These are phyloP conservation scores for Lepus townsendii DNA, from an alignment of 2,797 vertebrate species.

Conservation along the genomic window DNA sequence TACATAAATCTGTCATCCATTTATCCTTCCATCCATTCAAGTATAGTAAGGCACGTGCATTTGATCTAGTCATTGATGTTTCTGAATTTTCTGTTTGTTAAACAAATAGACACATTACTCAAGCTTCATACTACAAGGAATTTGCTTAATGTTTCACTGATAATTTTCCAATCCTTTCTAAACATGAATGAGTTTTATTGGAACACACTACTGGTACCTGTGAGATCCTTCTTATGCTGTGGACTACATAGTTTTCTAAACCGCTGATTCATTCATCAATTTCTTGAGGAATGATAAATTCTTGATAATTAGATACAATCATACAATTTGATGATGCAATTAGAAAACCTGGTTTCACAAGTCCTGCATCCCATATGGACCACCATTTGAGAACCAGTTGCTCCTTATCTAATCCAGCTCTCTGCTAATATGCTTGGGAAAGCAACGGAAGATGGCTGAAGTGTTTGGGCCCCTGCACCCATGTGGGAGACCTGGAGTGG, in stretches of 20 bases:
- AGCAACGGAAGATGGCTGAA: too few relatives aligned
- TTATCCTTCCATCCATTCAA: neutral
- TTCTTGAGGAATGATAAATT: neutral
- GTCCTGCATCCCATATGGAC: too few relatives aligned
- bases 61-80: neutral
- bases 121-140: neutral
- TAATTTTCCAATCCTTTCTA: neutral
- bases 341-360: neutral
- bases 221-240: conserved; percentile 13
- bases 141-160: neutral
- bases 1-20: neutral
- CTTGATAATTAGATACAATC: neutral
- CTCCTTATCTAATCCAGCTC: too few relatives aligned
- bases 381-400: too few relatives aligned
- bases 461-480: too few relatives aligned
- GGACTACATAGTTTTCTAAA: conserved; percentile 23
- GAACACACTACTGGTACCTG: neutral
- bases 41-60: neutral
- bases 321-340: neutral
- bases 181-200: conserved; percentile 4
- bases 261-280: neutral
- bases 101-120: neutral
- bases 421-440: too few relatives aligned
- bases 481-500: too few relatives aligned
- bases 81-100: conserved; percentile 2